These are phyloP conservation scores for Procambarus virginalis DNA, from an alignment of 1,140 invertebrate species.

Conservation along the genomic window DNA sequence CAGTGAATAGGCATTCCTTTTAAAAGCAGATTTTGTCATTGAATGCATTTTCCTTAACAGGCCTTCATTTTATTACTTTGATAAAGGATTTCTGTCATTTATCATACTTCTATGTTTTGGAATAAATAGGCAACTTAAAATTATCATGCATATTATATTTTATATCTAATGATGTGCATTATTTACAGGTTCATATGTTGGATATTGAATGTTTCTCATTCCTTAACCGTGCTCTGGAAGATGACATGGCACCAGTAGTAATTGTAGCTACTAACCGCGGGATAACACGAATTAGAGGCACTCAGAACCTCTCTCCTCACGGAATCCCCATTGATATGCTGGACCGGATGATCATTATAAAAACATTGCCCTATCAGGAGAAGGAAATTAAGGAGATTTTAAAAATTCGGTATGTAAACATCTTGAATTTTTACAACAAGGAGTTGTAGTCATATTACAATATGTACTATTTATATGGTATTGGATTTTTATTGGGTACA, in stretches of 20 bases:
- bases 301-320: slow-evolving; percentile 94
- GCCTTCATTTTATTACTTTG: too few relatives aligned
- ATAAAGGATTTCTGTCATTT: not conserved
- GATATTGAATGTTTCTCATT: slow-evolving; percentile 99
- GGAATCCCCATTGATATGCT: slow-evolving; percentile 97
- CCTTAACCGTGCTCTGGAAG: slow-evolving; percentile 95
- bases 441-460: not conserved
- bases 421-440: not conserved
- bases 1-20: too few relatives aligned
- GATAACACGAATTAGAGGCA: slow-evolving; percentile 96
- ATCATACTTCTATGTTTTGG: too few relatives aligned
- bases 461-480: not conserved
- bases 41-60: too few relatives aligned
- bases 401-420: slow-evolving; percentile 82
- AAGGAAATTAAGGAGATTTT: slow-evolving; percentile 94
- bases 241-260: slow-evolving; percentile 96
- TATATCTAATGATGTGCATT: not conserved
- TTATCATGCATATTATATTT: not conserved
- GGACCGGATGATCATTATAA: slow-evolving; percentile 96
- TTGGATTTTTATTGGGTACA: not conserved
- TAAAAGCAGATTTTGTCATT: too few relatives aligned
- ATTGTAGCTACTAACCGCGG: slow-evolving; percentile 99
- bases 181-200: slow-evolving; percentile 94
- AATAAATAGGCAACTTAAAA: not conserved
- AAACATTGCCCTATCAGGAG: slow-evolving; percentile 90